Evolutionary conservation across 2,888 invertebrate species (phyloP).

Genomic region (Campaea margaritaria): DNA sequence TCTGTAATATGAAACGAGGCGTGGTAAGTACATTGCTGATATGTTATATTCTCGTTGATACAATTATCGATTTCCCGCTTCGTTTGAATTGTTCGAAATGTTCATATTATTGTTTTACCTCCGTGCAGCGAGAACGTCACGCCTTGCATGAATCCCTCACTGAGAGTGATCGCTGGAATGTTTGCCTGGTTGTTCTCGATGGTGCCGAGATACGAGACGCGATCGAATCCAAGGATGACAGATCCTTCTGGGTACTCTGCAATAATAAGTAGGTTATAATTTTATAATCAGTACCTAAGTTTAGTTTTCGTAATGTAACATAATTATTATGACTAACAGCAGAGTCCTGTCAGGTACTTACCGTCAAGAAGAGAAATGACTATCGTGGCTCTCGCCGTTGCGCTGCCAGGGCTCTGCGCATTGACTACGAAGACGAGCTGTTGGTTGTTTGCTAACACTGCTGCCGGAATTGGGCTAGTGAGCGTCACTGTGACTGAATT

Average conservation of each 20-base stretch:
- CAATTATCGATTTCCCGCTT: too few species aligned
- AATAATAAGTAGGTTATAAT: slow-evolving; percentile 10
- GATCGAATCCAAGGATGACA: slow-evolving; percentile 42
- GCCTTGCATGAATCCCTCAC: slow-evolving; percentile 42
- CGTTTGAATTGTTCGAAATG: background rate
- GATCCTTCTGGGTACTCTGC: slow-evolving; percentile 18
- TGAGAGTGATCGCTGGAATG: slow-evolving; percentile 44
- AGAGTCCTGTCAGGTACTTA: too few species aligned
- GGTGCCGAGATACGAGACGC: slow-evolving; percentile 43
- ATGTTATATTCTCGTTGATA: too few species aligned
- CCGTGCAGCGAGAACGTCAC: slow-evolving; percentile 47
- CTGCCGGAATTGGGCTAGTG: slow-evolving; percentile 43
- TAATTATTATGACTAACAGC: too few species aligned
- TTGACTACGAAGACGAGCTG: slow-evolving; percentile 44
- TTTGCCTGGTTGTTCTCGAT: slow-evolving; percentile 34
- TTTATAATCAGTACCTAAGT: too few species aligned
- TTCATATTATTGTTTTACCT: too few species aligned
- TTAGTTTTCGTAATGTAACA: background rate
- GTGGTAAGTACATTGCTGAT: background rate
- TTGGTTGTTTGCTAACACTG: slow-evolving; percentile 45
- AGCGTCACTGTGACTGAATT: slow-evolving; percentile 39
- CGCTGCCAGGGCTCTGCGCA: slow-evolving; percentile 43
- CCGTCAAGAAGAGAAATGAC: slow-evolving; percentile 42
- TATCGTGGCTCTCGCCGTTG: slow-evolving; percentile 41
- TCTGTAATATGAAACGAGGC: slow-evolving; percentile 12